Base-by-base conservation (phyloP, 2,888 invertebrate species). In the Gibbula magus region DNA sequence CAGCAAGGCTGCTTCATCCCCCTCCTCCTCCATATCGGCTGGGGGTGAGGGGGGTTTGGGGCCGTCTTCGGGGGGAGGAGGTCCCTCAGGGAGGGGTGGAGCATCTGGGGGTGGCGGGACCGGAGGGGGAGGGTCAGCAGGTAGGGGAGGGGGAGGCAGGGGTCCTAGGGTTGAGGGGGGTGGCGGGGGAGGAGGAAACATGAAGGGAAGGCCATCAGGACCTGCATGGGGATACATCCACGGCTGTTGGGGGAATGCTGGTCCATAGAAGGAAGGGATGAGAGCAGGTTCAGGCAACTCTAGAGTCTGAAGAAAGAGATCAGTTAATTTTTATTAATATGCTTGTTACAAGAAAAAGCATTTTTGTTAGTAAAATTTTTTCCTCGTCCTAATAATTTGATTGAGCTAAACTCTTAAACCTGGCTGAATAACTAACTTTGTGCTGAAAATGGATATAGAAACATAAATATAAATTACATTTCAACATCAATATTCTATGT, bases 1-100 rank as follows among this genome's bases (percentile, higher is more conserved):
- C 54, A 90, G 75, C 29, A 86, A 75, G 4, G 86, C 86, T 16
- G 83, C 86, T 54, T 89, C 88, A 75, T 86, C 88, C 20, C 85
- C 87, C 22, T 86, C 35, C 25, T 56, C 45, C n/a, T 45, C 56
- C 18, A n/a, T 35, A 10, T 70, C 76, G n/a, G 20, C 35, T 32
- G 51, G 29, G 20, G 53, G 78, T 20, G 75, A 66, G 4, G 73
- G 79, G 10, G 45, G 76, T 13, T 70, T 78, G 45, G 75, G 82
- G 18, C 25, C 78, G 45, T 39, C 51, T 1, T 66, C 66, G 13
- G 45, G 70, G 22, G 74, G 79, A 18, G 54, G 77, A 20, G 54
- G 67, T 29, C 39, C 67, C 18, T 56, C 51, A 54, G 56, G 77
- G 29, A 75, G 76, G 20, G 75, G 76, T 8, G 79, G 82, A 56